A percentile compares a stretch with the other conserved stretches of the same genome.
Conservation (phyloP, 2,113 vertebrate species). For the Ivindomyrus marchei region DNA sequence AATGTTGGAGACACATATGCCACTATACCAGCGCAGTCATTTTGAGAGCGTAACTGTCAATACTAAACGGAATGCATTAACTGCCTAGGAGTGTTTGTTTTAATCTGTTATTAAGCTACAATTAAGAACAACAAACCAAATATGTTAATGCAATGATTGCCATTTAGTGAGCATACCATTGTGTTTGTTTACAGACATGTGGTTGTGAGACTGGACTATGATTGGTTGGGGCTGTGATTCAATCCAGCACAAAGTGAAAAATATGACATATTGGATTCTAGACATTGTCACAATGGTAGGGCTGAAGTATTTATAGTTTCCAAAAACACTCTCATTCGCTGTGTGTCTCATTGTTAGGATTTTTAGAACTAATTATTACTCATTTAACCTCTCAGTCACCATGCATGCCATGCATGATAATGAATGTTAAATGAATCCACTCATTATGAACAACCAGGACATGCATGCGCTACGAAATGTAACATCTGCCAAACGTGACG, state of each 20-base stretch:
- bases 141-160: not conserved
- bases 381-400: not conserved
- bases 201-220: not conserved
- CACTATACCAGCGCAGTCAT: not conserved
- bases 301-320: not conserved
- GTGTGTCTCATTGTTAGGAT: not conserved
- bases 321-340: not conserved
- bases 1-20: not conserved
- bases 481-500: not conserved
- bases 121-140: constrained; percentile 14
- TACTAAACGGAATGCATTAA: not conserved
- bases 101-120: not conserved
- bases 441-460: not conserved
- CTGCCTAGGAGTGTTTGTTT: not conserved
- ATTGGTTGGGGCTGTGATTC: not conserved
- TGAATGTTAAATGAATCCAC: not conserved
- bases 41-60: not conserved
- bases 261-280: not conserved
- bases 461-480: not conserved
- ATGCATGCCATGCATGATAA: not conserved
- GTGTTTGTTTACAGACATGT: not conserved
- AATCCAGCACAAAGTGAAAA: not conserved
- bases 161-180: not conserved
- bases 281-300: not conserved
- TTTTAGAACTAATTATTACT: not conserved